Base-by-base conservation (phyloP, 37 sponge, comb jelly and placozoan genomes). In the Trichoplax adhaerens region DNA sequence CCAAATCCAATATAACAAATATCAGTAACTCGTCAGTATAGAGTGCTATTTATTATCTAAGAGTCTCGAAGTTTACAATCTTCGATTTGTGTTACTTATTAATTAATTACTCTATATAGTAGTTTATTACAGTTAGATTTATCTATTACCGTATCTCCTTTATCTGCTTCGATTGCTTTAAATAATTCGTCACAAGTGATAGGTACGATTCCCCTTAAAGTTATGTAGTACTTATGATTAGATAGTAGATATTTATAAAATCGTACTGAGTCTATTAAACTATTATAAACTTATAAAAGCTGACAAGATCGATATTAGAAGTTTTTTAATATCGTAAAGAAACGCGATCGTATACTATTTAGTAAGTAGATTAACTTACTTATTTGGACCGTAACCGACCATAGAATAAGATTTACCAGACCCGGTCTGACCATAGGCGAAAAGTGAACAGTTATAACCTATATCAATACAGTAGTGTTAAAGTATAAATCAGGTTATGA, bases 351-450 rank as follows among this genome's bases (percentile, higher is more conserved):
- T 60, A 51, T 66, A 66, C 68, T 66, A 49, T 51, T 66, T n/a
- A 66, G 12, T 29, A 66, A 10, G 29, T 6, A 7, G 29, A 5
- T 65, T 10, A 65, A 12, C 64, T 46, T 49, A 78, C 79, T 75
- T 78, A 58, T 78, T 78, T 3, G 79, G 53, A 4, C 79, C 79
- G 56, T 78, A 78, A 6, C 79, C 79, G 29, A 78, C 79, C 79
- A 78, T 78, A 46, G 79, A 78, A 58, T 78, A 78, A 12, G 79
- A 78, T 55, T 78, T 78, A 5, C 79, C 79, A 3, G 79, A 53
- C 5, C 79, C 79, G 6, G 79, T 78, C 68, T 78, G 79, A 6
- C 79, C 79, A 55, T 78, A 78, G 2, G 79, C 79, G 73, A 78
- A 78, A 2, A 78, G 73, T 1, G 79, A 78, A 7, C 71, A 69